Evolutionary conservation across 2,888 invertebrate genomes (phyloP), one percentile per base, ranked within the genome.

Genomic region (Nineta flava): DNA sequence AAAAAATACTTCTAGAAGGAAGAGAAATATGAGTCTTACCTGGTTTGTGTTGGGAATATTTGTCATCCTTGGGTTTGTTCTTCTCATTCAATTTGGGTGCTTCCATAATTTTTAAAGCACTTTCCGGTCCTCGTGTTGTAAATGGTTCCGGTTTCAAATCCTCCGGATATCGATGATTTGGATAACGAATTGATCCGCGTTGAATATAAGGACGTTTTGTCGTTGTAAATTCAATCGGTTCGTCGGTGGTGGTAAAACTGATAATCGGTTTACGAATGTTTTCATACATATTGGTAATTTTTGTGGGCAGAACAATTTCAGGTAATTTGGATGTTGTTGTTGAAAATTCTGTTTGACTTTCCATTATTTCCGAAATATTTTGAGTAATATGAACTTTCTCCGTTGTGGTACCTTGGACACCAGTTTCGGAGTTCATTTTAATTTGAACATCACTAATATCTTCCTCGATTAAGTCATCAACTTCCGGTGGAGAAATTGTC

Each of bases 151-250:
- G 46, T 7, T 32, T 49, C 2, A 35, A 47, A 21, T 62, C 61
- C 3, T 59, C 60, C 13, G 60, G 58, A 52, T 62, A 62, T 55
- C 59, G 62, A 53, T 65, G 65, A 55, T 65, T 65, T 31, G 57
- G 48, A 53, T 60, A 56, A 43, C 55, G 53, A n/a, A 51, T 16
- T 34, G 44, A 51, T 54, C 42, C 54, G 52, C 51, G 47, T 54
- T 50, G 60, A 61, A 7, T 55, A 34, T 46, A 34, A 1, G 48
- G 40, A 19, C 41, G 40, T 19, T 12, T 26, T 16, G 47, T 40
- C 1, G 48, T 48, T 2, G 32, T 13, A 32, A 19, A 13, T 46
- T 13, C 64, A 31, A 67, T 66, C 19, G 56, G 49, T 1, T 41
- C 40, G 1, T 57, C 57, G 13, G 58, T 47, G 3, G 61, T 12